Evolutionary conservation across 2,113 vertebrate genomes (phyloP).

Genomic region (Neodon shergylaensis): DNA sequence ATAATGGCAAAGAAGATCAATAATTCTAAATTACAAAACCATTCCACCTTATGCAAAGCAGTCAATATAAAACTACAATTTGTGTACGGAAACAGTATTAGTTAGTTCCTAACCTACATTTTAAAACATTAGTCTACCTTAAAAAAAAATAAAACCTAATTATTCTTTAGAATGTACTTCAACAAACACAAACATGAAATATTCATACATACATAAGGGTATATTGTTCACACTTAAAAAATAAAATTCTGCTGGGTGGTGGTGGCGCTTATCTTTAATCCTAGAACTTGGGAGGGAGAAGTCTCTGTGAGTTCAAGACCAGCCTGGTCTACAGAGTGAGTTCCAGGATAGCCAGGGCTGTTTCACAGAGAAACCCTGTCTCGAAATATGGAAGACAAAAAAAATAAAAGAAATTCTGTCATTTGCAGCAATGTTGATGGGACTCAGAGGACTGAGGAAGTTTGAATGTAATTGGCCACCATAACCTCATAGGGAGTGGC

Average conservation of each 20-base stretch:
- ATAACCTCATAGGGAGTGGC: background rate
- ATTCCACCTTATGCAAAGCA: background rate
- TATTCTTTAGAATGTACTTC: slow-evolving; percentile 39
- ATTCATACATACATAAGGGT: background rate
- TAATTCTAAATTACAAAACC: slow-evolving; percentile 29
- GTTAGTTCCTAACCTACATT: slow-evolving; percentile 45
- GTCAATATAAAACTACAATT: slow-evolving; percentile 1
- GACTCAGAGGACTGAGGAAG: background rate
- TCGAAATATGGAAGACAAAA: too few species aligned
- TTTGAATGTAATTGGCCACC: background rate
- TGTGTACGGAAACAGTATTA: slow-evolving; percentile 37
- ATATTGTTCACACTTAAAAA: background rate
- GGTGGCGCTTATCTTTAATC: too few species aligned
- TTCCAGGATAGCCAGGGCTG: too few species aligned
- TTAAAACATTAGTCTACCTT: slow-evolving; percentile 37
- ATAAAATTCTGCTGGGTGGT: too few species aligned
- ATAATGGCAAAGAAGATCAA: slow-evolving; percentile 45
- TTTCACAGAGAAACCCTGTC: too few species aligned
- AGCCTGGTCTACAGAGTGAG: too few species aligned
- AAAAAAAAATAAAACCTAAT: slow-evolving; percentile 19
- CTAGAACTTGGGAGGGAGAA: too few species aligned
- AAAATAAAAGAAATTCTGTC: background rate
- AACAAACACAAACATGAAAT: background rate
- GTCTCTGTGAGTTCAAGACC: too few species aligned
- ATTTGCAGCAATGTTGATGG: background rate